phyloP scores from a whole-genome alignment of 2,797 vertebrate genomes.

The Spondyliosoma cantharus region DNA sequence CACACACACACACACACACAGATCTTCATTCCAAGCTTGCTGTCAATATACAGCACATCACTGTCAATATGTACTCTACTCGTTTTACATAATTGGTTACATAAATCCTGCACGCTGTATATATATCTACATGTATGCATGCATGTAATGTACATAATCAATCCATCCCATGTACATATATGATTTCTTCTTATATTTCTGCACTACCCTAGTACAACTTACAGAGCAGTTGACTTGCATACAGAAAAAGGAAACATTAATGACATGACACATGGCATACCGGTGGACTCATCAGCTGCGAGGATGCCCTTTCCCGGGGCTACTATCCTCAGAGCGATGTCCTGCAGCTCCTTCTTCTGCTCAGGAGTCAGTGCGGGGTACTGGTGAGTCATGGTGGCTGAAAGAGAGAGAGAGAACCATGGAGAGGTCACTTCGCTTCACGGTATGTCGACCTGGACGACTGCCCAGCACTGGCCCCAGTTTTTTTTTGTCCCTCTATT shows the following conservation, averaged over 20 bases:
- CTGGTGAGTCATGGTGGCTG: slow-evolving; percentile 83
- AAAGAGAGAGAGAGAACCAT: slow-evolving; percentile 25
- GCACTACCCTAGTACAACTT: too few relatives aligned
- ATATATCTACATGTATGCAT: too few relatives aligned
- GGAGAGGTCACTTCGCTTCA: slow-evolving; percentile 37
- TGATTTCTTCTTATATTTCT: too few relatives aligned
- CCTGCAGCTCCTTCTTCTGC: slow-evolving; percentile 91
- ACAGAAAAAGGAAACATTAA: background rate
- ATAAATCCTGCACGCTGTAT: too few relatives aligned
- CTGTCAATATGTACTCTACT: too few relatives aligned
- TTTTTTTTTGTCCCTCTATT: slow-evolving; percentile 39
- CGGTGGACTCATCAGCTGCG: slow-evolving; percentile 87
- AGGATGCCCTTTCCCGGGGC: slow-evolving; percentile 87
- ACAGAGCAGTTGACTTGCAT: too few relatives aligned
- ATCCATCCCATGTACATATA: too few relatives aligned
- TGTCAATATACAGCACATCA: too few relatives aligned
- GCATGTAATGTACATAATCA: too few relatives aligned
- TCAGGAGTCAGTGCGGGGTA: slow-evolving; percentile 89
- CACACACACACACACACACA: slow-evolving; percentile 5
- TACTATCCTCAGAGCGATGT: slow-evolving; percentile 83
- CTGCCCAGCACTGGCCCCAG: slow-evolving; percentile 38
- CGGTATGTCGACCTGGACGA: slow-evolving; percentile 13
- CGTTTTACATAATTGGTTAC: too few relatives aligned
- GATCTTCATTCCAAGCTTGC: background rate
- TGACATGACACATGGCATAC: slow-evolving; percentile 57